Conservation (phyloP, 1,140 invertebrate species). For the honey bee (Apis mellifera) region Amel_HAv3.1 CM009944.2:5924001-5924500, state of each 20-base stretch:
- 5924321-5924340: constrained; percentile 58
- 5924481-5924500: constrained; percentile 68
- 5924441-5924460: constrained; percentile 53
- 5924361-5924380: constrained; percentile 65
- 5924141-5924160: no score
- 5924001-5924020: no score
- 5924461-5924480: constrained; percentile 62
- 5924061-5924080: no score
- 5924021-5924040: no score
- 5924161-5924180: not conserved
- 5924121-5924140: no score
- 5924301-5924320: constrained; percentile 57
- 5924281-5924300: constrained; percentile 53
- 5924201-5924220: not conserved
- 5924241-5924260: not conserved
- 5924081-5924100: no score
- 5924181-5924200: not conserved
- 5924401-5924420: constrained; percentile 57
- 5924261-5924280: constrained; percentile 21
- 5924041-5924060: no score
- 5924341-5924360: constrained; percentile 66
- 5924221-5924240: not conserved
- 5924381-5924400: constrained; percentile 63
- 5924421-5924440: constrained; percentile 71
- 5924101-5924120: no score